These are phyloP conservation scores for Anolis apletophallus DNA, from an alignment of 2,797 vertebrate species.

Conservation along the genomic window DNA sequence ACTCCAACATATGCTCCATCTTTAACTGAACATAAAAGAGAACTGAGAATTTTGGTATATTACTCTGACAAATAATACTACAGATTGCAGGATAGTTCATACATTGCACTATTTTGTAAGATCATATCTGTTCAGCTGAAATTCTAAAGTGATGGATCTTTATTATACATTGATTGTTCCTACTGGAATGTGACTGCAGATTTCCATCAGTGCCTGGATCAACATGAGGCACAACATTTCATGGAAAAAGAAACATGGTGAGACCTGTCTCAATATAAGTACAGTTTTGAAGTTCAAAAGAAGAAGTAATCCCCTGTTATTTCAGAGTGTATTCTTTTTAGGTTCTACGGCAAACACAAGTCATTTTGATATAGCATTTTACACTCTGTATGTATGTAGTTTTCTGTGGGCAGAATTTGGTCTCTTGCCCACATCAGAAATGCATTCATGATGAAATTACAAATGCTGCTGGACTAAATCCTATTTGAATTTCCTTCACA, in stretches of 20 bases:
- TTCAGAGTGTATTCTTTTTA: slow-evolving; percentile 39
- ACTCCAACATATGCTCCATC: neutral
- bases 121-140: neutral
- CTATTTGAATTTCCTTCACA: slow-evolving; percentile 64
- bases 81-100: neutral
- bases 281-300: slow-evolving; percentile 34
- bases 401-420: slow-evolving; percentile 59
- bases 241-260: neutral
- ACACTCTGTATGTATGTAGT: neutral
- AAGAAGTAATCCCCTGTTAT: slow-evolving; percentile 56
- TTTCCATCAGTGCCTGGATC: neutral
- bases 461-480: slow-evolving; percentile 60
- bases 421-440: slow-evolving; percentile 60
- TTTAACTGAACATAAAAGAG: neutral
- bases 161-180: neutral
- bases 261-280: neutral
- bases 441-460: slow-evolving; percentile 66
- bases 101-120: neutral
- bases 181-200: neutral
- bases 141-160: neutral
- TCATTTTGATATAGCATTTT: slow-evolving; percentile 44
- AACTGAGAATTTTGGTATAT: neutral
- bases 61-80: neutral
- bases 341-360: slow-evolving; percentile 22
- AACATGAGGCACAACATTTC: neutral